Evolutionary conservation across 2,113 vertebrate species (phyloP), one percentile per base, ranked within the genome.

Genomic region (Mesembrinibis cayennensis): DNA sequence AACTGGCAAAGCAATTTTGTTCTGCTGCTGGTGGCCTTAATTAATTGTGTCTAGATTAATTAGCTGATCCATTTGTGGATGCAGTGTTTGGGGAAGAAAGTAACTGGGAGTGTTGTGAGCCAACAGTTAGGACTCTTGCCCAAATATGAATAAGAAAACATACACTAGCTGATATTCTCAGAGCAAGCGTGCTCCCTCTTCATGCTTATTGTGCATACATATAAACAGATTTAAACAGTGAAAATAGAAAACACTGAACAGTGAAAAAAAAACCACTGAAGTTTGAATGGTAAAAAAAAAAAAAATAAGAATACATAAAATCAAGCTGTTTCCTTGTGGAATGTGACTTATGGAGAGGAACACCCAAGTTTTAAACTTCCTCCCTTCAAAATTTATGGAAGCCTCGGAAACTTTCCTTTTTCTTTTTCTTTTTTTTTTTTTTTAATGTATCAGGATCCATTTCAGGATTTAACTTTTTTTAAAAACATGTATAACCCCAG

Each of bases 311-410:
- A n/a, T 95, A 67, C 86, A 89, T 97, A 97, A 97, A 98, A 98
- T 95, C 93, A 95, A 97, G 89, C 93, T 95, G 93, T 97, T 98
- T 98, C 94, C 93, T 96, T 59, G 95, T 95, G 97, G 97, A 93
- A 97, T 96, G 93, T 97, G 83, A 93, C 88, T 96, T 96, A 84
- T 12, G 91, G 80, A 92, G 82, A 59, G 49, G 95, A 98, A 98
- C 98, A 98, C 98, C 97, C 97, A 98, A 94, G 98, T 97, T 97
- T 98, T 97, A 97, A 93, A 98, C 97, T 98, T 98, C 97, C 97
- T 98, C 93, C 94, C 49, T 87, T 97, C 26, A 91, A 96, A 98
- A 97, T 98, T 98, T 98, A 98, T 98, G 95, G 91, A 97, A 94
- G 91, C 44, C 74, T 97, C 82, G 89, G 95, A 97, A 98, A 96